Evolutionary conservation across 92 coral and sea anemone genomes (phyloP).

Genomic region (Virgularia gustaviana): DNA sequence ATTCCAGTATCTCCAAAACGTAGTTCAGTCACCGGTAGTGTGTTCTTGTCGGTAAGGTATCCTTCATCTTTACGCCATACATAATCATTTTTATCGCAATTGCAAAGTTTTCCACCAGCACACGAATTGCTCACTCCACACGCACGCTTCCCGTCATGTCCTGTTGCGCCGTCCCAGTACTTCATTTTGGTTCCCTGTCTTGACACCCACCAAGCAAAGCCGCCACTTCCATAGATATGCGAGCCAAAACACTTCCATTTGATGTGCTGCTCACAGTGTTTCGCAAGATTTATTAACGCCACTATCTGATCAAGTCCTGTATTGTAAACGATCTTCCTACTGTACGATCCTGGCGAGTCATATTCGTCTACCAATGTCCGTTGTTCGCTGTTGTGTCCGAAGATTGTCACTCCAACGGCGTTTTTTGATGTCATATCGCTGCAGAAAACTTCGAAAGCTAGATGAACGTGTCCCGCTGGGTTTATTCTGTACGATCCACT

Average conservation of each 20-base stretch:
- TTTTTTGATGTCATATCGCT: background rate
- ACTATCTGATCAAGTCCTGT: background rate
- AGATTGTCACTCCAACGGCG: background rate
- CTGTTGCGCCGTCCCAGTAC: slow-evolving; percentile 6
- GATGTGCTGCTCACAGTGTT: background rate
- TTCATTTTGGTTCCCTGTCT: background rate
- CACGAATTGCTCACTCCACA: background rate
- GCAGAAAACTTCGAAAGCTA: slow-evolving; percentile 8
- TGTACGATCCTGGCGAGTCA: background rate
- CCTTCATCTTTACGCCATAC: background rate
- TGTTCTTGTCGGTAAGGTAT: background rate
- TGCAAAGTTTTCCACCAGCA: background rate
- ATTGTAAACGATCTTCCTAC: background rate
- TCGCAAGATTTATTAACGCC: background rate
- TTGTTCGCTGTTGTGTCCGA: slow-evolving; percentile 6
- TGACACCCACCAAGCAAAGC: background rate
- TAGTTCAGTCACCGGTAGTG: background rate
- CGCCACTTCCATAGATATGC: background rate
- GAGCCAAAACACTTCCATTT: background rate
- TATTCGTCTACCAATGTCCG: background rate
- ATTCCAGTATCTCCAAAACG: slow-evolving; percentile 19
- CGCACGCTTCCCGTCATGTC: background rate
- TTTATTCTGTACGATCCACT: too few relatives aligned
- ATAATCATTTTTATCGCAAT: background rate
- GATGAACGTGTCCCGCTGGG: too few relatives aligned